A percentile compares a stretch with the other conserved stretches of the same genome.
phyloP scores from a whole-genome alignment of 2,888 invertebrate species.

The Cactoblastis cactorum region DNA sequence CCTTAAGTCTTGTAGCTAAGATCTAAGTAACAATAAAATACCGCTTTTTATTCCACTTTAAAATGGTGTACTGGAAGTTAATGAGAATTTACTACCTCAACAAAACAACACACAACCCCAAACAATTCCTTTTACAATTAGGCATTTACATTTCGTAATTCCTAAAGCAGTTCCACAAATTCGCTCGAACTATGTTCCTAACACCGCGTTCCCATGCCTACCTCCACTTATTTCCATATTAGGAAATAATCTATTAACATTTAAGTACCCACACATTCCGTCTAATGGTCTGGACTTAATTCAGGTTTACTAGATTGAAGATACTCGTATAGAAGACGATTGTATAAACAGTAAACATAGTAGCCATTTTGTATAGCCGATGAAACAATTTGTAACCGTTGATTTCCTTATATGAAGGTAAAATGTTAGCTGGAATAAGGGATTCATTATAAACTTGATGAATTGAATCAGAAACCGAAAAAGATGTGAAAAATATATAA shows the following conservation, averaged over 20 bases:
- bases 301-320: not conserved
- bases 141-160: not conserved
- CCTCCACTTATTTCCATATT: constrained; percentile 35
- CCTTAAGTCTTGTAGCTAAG: not conserved
- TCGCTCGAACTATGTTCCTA: not conserved
- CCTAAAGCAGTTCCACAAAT: constrained; percentile 1
- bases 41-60: not conserved
- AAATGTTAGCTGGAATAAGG: too few relatives aligned
- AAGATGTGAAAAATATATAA: too few relatives aligned
- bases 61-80: not conserved
- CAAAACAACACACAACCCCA: not conserved
- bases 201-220: constrained; percentile 7
- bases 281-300: not conserved
- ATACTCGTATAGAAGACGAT: not conserved
- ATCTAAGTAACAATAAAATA: not conserved
- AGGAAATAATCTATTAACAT: constrained; percentile 67
- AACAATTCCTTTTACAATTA: constrained; percentile 9
- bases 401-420: not conserved
- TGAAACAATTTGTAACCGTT: not conserved
- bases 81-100: not conserved
- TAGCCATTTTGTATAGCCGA: not conserved
- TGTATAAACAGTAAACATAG: not conserved
- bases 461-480: too few relatives aligned
- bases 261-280: constrained; percentile 8
- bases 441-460: too few relatives aligned